A percentile compares a stretch with the other conserved stretches of the same genome.
Evolutionary conservation across 1,140 invertebrate genomes (phyloP).

Genomic region (Magallana ariakensis): DNA sequence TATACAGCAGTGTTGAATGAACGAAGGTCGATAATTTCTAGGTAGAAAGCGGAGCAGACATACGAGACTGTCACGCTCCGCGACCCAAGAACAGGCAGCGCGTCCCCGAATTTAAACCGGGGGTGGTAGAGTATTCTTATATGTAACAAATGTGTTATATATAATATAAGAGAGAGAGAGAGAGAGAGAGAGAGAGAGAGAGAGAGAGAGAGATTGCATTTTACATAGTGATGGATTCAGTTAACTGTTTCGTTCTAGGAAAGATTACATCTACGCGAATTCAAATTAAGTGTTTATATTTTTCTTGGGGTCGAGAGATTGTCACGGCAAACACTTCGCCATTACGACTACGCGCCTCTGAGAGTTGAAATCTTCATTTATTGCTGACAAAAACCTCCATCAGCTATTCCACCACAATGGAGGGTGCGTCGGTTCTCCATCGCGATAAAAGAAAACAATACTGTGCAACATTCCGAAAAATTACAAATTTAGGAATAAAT

Average conservation of each 20-base stretch:
- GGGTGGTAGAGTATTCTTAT: too few species aligned
- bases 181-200: constrained; percentile 5
- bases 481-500: background rate
- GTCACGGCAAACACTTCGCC: background rate
- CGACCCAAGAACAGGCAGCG: too few species aligned
- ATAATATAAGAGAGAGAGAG: background rate
- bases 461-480: background rate
- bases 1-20: too few species aligned
- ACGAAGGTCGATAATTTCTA: too few species aligned
- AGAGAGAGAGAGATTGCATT: background rate
- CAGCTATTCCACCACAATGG: background rate
- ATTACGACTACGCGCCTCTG: background rate
- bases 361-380: background rate
- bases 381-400: background rate
- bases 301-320: background rate
- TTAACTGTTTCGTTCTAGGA: background rate
- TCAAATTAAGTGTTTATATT: background rate
- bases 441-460: background rate
- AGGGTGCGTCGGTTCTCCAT: background rate
- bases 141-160: too few species aligned
- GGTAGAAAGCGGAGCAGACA: too few species aligned
- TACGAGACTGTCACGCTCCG: too few species aligned
- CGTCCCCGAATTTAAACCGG: too few species aligned
- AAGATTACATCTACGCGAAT: background rate
- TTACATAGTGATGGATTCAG: background rate